Base-by-base conservation (phyloP, 2,797 vertebrate species). In the Takifugu ocellatus region DNA sequence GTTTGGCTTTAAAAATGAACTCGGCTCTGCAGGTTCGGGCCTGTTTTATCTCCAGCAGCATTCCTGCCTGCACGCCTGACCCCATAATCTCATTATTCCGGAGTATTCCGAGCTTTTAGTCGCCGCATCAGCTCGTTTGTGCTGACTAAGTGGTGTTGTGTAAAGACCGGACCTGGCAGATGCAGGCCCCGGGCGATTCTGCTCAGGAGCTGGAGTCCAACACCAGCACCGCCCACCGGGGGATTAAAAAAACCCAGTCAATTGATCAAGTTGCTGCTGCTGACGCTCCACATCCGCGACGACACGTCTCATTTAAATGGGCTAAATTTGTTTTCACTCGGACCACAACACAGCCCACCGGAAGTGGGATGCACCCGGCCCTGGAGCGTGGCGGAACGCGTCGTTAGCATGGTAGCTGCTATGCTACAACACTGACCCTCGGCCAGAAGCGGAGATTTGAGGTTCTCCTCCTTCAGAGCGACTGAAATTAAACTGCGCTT, bases 161-260 rank as follows among this genome's bases (percentile, higher is more conserved):
- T 63, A 54, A 63, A 77, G 68, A 65, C 66, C 27, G 25, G 46
- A 48, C 72, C 70, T 44, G 25, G 54, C 36, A 39, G 36, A 14
- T 39, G 14, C 36, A 14, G 36, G 36, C 36, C 36, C 14, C 36
- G 82, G 75, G 82, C 82, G 79, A 83, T 88, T 79, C 71, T 60
- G 49, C 82, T 80, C 72, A 84, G 85, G 86, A 81, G 84, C 75
- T 84, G 66, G 54, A 71, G 70, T 81, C 66, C 80, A 80, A 84
- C 70, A 64, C 56, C 33, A 64, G 64, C 76, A 82, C 78, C 77
- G 84, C 75, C 73, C 78, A 78, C 75, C 65, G 74, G 70, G 68
- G 75, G 59, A 61, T 56, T 2, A 63, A 74, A 56, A 58, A 59
- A 56, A 43, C 17, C 0, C 59, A 62, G 54, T 87, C 78, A 74